phyloP scores from a whole-genome alignment of 2,797 vertebrate species.

The Enteromius fasciolatus region DNA sequence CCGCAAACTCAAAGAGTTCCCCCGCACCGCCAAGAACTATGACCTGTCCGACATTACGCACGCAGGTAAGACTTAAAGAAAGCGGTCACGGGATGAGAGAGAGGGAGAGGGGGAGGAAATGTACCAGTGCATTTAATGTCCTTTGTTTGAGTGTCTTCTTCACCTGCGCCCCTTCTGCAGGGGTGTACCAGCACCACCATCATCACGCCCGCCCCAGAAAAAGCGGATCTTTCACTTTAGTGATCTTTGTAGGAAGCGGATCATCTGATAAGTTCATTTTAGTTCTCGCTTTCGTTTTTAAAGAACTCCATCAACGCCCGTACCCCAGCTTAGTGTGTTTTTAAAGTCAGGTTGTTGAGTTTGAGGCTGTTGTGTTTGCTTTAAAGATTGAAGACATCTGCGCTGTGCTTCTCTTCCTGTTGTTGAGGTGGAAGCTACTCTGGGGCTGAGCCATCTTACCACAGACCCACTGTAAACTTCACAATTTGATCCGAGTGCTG shows the following conservation, averaged over 20 bases:
- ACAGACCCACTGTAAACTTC: slow-evolving; percentile 12
- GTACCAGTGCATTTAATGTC: slow-evolving; percentile 46
- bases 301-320: not conserved
- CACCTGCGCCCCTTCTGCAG: slow-evolving; percentile 66
- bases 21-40: slow-evolving; percentile 84
- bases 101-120: slow-evolving; percentile 3
- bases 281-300: not conserved
- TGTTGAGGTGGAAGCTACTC: slow-evolving; percentile 32
- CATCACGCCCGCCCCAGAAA: slow-evolving; percentile 27
- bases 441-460: slow-evolving; percentile 32
- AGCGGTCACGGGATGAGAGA: not conserved
- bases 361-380: slow-evolving; percentile 10
- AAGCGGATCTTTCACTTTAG: slow-evolving; percentile 44
- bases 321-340: not conserved
- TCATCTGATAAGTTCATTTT: slow-evolving; percentile 4
- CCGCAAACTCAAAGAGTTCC: slow-evolving; percentile 89
- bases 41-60: slow-evolving; percentile 91
- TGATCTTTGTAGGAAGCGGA: not conserved
- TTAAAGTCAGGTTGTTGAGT: not conserved
- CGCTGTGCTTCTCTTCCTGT: slow-evolving; percentile 43
- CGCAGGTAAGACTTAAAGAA: slow-evolving; percentile 78
- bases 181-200: slow-evolving; percentile 7
- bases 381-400: slow-evolving; percentile 42
- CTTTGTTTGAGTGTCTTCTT: slow-evolving; percentile 59
- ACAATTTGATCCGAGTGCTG: not conserved